Base-by-base conservation (phyloP, 2,888 invertebrate species). In the Trypoxylon attenuatum region DNA sequence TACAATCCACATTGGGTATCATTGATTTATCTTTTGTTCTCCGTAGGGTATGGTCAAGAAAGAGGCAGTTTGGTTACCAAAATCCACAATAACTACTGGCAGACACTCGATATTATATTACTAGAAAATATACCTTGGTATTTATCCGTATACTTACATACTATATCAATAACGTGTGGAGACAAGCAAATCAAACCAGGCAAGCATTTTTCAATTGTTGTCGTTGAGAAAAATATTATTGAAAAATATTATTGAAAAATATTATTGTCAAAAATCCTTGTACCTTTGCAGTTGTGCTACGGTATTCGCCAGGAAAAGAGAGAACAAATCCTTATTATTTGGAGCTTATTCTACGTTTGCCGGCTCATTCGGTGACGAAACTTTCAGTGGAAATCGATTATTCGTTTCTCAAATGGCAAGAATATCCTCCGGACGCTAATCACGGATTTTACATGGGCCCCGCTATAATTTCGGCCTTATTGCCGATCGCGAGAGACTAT, bases 401-500 rank as follows among this genome's bases (percentile, higher is more conserved):
- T 88, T 94, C 96, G n/a, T 96, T 98, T 83, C 90, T 98, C 3
- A 98, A 98, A 88, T 98, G 99, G 97, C 95, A 97, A 80, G 99
- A 99, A 87, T 99, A 99, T 88, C 99, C 99, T 10, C 99, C 99
- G 0, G 99, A 99, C 91, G 98, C 99, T 0, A 98, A 98, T 89
- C 98, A 99, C 88, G 99, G 99, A 0, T 98, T 99, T 88, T 97
- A 98, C 84, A 91, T 98, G 80, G 96, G 96, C 3, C 94, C 98
- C 23, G 95, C 97, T 15, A 90, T 96, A 45, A 91, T 98, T 60
- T 91, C 94, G 25, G 92, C 94, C 2, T 89, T 92, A 68, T 87
- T 98, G 70, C 95, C 96, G 0, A 89, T 92, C 51, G 93, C 93
- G 5, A 91, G 91, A 71, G 94, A 96, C 87, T 95, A 93, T 83